Evolutionary conservation across 2,113 vertebrate genomes (phyloP).

Genomic region (Hylia prasina): DNA sequence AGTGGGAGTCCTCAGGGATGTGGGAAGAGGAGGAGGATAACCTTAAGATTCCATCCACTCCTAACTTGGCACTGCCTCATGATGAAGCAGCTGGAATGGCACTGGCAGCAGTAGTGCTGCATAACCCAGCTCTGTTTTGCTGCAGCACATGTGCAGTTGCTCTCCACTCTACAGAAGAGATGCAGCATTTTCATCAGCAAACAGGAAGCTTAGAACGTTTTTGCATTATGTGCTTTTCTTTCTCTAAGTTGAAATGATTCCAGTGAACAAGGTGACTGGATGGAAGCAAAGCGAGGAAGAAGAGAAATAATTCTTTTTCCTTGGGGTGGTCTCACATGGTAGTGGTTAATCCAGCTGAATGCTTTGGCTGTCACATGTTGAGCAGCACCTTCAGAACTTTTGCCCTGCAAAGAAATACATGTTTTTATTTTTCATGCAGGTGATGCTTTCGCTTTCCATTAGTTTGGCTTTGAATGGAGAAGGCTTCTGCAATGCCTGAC

Average conservation of each 20-base stretch:
- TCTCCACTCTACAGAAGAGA: not conserved
- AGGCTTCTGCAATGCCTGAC: not conserved
- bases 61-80: not conserved
- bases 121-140: not conserved
- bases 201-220: not conserved
- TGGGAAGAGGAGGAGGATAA: not conserved
- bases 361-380: not conserved
- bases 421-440: not conserved
- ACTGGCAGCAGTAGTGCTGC: not conserved
- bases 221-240: not conserved
- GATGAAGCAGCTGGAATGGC: not conserved
- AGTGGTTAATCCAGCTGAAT: not conserved
- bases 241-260: not conserved
- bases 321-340: not conserved
- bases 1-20: not conserved
- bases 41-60: not conserved
- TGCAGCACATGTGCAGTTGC: not conserved
- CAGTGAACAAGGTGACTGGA: not conserved
- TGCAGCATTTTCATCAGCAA: not conserved
- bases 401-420: not conserved
- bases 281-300: not conserved
- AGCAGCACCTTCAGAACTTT: not conserved
- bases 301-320: not conserved
- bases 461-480: not conserved
- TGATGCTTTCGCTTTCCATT: not conserved